phyloP scores from a whole-genome alignment of 1,140 invertebrate species.

The Octopus sinensis region DNA sequence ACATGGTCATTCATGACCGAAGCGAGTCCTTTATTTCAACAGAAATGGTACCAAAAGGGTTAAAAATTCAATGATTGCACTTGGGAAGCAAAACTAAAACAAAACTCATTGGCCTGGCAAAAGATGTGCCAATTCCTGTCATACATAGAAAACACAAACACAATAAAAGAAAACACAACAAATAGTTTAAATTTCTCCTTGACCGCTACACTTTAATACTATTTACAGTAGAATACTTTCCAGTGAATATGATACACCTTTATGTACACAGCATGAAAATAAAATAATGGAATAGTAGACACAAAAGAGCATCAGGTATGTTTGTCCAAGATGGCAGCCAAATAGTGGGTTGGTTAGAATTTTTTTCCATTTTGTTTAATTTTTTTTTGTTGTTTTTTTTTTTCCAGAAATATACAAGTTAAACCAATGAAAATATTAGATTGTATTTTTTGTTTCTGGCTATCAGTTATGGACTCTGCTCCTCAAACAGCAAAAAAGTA shows the following conservation, averaged over 20 bases:
- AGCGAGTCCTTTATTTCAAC: too few relatives aligned
- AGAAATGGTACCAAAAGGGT: too few relatives aligned
- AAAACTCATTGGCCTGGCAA: too few relatives aligned
- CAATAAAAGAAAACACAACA: not conserved
- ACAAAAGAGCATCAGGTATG: too few relatives aligned
- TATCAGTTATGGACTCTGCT: too few relatives aligned
- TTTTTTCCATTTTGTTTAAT: not conserved
- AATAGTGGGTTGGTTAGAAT: not conserved
- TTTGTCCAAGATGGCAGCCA: too few relatives aligned
- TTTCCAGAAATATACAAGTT: constrained; percentile 8
- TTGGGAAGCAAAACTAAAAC: too few relatives aligned
- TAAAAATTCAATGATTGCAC: too few relatives aligned
- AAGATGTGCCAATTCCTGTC: too few relatives aligned
- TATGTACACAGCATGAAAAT: constrained; percentile 9
- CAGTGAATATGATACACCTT: constrained; percentile 4
- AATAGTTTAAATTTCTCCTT: not conserved
- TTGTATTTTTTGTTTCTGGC: not conserved
- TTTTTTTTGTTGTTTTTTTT: not conserved
- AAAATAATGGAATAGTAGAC: not conserved
- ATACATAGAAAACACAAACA: not conserved
- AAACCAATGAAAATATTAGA: not conserved
- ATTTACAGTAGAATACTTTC: constrained; percentile 8
- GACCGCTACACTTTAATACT: constrained; percentile 8
- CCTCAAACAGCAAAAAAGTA: not conserved
- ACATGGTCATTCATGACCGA: too few relatives aligned